Evolutionary conservation across 2,888 invertebrate species (phyloP).

Genomic region (Lepidochitona cinerea): DNA sequence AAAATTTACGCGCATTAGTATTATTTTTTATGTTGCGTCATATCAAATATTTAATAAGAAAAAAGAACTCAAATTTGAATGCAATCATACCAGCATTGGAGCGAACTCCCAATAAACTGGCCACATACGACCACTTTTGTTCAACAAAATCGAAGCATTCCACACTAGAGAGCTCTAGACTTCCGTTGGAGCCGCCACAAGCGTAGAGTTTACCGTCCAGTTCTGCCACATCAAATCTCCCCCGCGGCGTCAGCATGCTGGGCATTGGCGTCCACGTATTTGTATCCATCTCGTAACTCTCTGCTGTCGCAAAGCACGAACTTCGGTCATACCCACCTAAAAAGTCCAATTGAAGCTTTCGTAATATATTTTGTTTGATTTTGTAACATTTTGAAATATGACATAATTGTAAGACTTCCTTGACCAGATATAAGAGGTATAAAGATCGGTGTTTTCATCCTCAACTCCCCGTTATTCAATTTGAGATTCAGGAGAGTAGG

Average conservation of each 20-base stretch:
- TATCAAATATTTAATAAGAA: no score
- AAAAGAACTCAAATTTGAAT: no score
- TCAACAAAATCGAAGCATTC: constrained; percentile 76
- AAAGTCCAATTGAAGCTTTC: no score
- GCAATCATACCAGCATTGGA: constrained; percentile 81
- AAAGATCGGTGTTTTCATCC: no score
- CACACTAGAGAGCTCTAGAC: constrained; percentile 82
- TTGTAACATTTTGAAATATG: no score
- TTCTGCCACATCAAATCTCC: constrained; percentile 84
- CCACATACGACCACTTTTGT: constrained; percentile 73
- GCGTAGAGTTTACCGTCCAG: constrained; percentile 79
- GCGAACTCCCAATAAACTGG: constrained; percentile 77
- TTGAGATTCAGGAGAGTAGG: no score
- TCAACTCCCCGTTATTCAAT: no score
- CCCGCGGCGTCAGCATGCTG: constrained; percentile 82
- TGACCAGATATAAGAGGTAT: no score
- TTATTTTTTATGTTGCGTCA: no score
- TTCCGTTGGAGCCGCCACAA: constrained; percentile 87
- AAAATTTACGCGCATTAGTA: no score
- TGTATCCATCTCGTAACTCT: constrained; percentile 80
- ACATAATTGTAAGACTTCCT: no score
- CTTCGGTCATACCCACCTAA: constrained; percentile 86
- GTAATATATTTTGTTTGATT: no score
- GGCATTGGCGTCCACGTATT: constrained; percentile 81
- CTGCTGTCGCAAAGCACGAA: constrained; percentile 83